Conservation (phyloP, 2,113 vertebrate species). For the Dicentrarchus labrax region DNA sequence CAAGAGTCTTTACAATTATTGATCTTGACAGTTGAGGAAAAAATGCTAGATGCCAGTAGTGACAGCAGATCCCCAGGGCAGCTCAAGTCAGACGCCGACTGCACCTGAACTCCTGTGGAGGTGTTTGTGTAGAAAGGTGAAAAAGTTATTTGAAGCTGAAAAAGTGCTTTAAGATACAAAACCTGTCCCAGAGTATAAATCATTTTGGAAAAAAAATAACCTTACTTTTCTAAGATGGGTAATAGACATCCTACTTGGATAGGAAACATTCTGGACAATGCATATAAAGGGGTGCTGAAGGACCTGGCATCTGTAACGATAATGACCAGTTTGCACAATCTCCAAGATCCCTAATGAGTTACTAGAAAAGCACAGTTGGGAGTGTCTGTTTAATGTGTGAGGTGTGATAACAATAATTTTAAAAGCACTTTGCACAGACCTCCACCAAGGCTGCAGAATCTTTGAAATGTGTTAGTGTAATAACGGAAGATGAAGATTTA, state of each 20-base stretch:
- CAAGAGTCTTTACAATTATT: conserved; percentile 56
- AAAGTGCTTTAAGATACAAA: conserved; percentile 34
- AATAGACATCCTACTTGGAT: neutral
- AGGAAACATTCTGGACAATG: neutral
- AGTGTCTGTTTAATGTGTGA: neutral
- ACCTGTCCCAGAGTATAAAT: conserved; percentile 12
- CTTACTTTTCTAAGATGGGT: neutral
- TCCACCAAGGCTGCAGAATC: neutral
- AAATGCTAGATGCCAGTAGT: conserved; percentile 40
- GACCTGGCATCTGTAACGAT: neutral
- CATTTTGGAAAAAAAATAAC: neutral
- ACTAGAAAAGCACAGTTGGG: neutral
- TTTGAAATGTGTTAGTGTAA: neutral
- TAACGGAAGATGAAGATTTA: neutral
- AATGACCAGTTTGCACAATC: neutral
- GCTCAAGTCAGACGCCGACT: conserved; percentile 43
- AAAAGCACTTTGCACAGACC: neutral
- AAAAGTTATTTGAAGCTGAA: conserved; percentile 43
- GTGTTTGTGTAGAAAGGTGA: conserved; percentile 43
- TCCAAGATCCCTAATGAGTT: neutral
- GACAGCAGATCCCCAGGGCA: conserved; percentile 61
- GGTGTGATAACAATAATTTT: neutral
- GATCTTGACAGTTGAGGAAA: conserved; percentile 61
- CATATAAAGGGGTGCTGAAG: neutral
- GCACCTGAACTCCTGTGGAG: conserved; percentile 60